Evolutionary conservation across 2,797 vertebrate species (phyloP), one percentile per base, ranked within the genome.

Genomic region (Myotis vivesi): DNA sequence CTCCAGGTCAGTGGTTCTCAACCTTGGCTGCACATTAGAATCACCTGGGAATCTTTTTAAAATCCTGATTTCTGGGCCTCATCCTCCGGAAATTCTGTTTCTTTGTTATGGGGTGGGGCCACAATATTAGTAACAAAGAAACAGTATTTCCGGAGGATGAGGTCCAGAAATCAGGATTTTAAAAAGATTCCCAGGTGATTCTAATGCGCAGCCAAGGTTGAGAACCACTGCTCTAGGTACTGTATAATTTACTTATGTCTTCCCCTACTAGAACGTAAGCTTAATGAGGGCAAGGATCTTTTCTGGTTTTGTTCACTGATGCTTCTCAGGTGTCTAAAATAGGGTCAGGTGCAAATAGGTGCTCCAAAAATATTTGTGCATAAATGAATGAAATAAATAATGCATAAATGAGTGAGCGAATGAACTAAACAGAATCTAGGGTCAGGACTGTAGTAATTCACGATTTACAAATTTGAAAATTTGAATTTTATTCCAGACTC

Each of bases 321-420:
- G 22, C 77, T 87, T 93, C 44, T 89, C 41, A 75, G 89, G 41
- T 77, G 73, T 46, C 38, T 83, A 80, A 16, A 57, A 89, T 22
- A 85, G 59, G 19, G 19, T 11, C 46, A 68, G 23, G 64, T 46
- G 13, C 28, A 62, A 44, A 28, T 64, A 73, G 8, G 10, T 57
- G 41, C 8, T 62, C 28, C 33, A 55, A 71, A 93, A 41, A 72
- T 49, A 53, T 30, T 59, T 76, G 30, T 53, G 44, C 80, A 59
- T 64, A 66, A 75, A 68, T 41, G 82, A 87, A 87, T 49, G 49
- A 72, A 87, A 84, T 44, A 89, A 95, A 81, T 20, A 76, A 75
- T 83, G 36, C 36, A 76, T 66, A 72, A 53, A 64, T 8, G 23
- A 89, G 30, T 72, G 41, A 81, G 41, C 16, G 25, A 87, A 87